A percentile compares a stretch with the other conserved stretches of the same genome.
Evolutionary conservation across 2,113 vertebrate species (phyloP).

Genomic region (Onychostoma macrolepis): DNA sequence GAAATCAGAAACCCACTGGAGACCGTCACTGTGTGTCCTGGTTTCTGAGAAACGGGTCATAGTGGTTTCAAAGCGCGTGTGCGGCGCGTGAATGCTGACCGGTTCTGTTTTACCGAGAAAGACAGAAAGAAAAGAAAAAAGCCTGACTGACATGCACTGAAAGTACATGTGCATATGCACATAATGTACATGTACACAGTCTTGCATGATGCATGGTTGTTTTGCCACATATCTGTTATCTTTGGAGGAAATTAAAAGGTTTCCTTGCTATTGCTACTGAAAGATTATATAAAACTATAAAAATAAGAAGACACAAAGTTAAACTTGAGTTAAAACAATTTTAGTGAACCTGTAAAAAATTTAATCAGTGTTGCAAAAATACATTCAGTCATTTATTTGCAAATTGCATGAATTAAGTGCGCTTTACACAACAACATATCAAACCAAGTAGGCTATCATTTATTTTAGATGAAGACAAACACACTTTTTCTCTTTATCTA

Average conservation of each 20-base stretch:
- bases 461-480: neutral
- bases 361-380: neutral
- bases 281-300: neutral
- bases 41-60: slow-evolving; percentile 43
- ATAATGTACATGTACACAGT: neutral
- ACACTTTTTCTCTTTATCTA: neutral
- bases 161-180: neutral
- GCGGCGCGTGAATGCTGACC: slow-evolving; percentile 14
- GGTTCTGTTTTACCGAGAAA: slow-evolving; percentile 7
- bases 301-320: neutral
- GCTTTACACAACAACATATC: neutral
- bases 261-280: neutral
- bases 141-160: neutral
- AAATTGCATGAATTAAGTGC: neutral
- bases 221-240: neutral
- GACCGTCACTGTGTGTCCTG: slow-evolving; percentile 31
- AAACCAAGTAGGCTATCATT: too few relatives aligned
- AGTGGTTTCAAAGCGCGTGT: slow-evolving; percentile 34
- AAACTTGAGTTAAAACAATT: neutral
- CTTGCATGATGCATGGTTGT: neutral
- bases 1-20: slow-evolving; percentile 43
- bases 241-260: neutral
- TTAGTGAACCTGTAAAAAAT: neutral
- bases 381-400: neutral
- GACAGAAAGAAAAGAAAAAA: neutral